Base-by-base conservation (phyloP, 2,888 invertebrate species). In the Crossocerus cetratus region DNA sequence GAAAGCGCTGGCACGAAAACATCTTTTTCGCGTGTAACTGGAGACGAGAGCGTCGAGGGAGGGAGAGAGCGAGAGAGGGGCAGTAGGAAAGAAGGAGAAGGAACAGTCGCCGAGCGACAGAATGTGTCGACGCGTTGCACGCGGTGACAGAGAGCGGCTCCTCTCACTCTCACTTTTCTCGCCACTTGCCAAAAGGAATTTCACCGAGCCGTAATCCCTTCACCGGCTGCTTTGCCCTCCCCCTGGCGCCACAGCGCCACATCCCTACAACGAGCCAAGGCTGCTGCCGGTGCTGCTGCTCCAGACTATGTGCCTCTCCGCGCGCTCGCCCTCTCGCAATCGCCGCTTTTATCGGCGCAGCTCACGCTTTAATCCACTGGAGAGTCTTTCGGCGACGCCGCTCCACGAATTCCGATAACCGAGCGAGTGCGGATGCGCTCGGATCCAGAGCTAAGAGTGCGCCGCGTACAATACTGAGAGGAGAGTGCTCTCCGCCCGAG, bases 121-220 rank as follows among this genome's bases (percentile, higher is more conserved):
- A 32, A 32, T 45, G 23, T 23, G 44, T n/a, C n/a, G 43, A 42
- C 63, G 56, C 16, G 45, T 53, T 42, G 53, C 56, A 16, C 22
- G 32, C 14, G 20, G 57, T 21, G 32, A 21, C 23, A 63, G 45
- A 60, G 13, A 58, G 49, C 56, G 43, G 63, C 53, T 13, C 65
- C 69, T 72, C 66, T 74, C 76, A 80, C 81, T 84, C 79, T 83
- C 80, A 76, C 78, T 84, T 80, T 81, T 77, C 77, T 66, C 60
- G 54, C 55, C 32, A 54, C 49, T 44, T 58, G 58, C 42, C 66
- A 21, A 65, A 65, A 54, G 63, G 71, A 78, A 74, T 68, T 70
- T 72, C 65, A 68, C 56, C 63, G 49, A n/a, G n/a, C 8, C 2
- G 20, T 21, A 2, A 16, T 57, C 61, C 58, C 57, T 43, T 49